A percentile compares a stretch with the other conserved stretches of the same genome.
phyloP scores from a whole-genome alignment of 2,888 invertebrate species.

The Athalia rosae region DNA sequence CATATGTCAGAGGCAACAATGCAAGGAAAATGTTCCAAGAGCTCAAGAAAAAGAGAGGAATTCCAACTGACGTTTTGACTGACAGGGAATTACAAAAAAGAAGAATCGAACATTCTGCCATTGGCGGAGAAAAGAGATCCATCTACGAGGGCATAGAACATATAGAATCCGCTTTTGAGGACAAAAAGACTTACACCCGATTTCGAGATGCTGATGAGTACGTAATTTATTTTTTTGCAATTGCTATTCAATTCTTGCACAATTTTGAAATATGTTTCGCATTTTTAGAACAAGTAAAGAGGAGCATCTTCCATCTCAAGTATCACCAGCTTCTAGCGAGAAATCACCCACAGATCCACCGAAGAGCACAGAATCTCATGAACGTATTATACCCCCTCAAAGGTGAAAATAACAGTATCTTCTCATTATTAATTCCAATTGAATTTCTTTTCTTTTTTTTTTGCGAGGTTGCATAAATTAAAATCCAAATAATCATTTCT shows the following conservation, averaged over 20 bases:
- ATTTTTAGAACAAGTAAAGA: slow-evolving; percentile 51
- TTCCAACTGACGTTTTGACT: slow-evolving; percentile 16
- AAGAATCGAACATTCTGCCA: slow-evolving; percentile 4
- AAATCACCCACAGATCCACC: slow-evolving; percentile 44
- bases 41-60: slow-evolving; percentile 61
- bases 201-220: slow-evolving; percentile 33
- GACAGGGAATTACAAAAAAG: slow-evolving; percentile 26
- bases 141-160: slow-evolving; percentile 76
- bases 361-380: slow-evolving; percentile 57
- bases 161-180: slow-evolving; percentile 65
- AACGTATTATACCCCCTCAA: slow-evolving; percentile 36
- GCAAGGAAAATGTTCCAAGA: slow-evolving; percentile 77
- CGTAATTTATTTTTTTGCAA: slow-evolving; percentile 11
- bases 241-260: neutral
- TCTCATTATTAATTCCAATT: neutral
- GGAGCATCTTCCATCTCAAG: slow-evolving; percentile 21
- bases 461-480: neutral
- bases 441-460: neutral
- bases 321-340: slow-evolving; percentile 5
- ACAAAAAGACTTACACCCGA: slow-evolving; percentile 26
- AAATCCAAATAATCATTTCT: neutral
- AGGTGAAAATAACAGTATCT: slow-evolving; percentile 24
- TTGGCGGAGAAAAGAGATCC: slow-evolving; percentile 62
- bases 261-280: slow-evolving; percentile 4
- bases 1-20: slow-evolving; percentile 81